phyloP scores from a whole-genome alignment of 64 coral and sea anemone species.

The Stichodactyla helianthus region DNA sequence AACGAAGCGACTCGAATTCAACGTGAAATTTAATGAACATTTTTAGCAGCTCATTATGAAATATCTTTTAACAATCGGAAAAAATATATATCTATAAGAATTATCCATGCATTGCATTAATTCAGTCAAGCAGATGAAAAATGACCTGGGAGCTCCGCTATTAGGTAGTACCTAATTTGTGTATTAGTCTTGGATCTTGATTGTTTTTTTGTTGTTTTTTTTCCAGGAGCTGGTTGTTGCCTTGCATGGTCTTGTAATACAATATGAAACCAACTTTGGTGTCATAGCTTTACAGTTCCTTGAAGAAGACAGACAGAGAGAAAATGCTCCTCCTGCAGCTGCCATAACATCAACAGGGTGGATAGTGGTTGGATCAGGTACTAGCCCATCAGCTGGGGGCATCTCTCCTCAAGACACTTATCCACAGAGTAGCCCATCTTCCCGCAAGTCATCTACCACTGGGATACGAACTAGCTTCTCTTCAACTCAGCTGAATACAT shows the following conservation, averaged over 20 bases:
- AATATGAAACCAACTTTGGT: conserved; percentile 98
- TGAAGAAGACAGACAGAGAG: conserved; percentile 78
- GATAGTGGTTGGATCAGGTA: conserved; percentile 81
- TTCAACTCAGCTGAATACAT: conserved; percentile 64
- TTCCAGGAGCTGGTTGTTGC: conserved; percentile 86
- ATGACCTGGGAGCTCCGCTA: no score
- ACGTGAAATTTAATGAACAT: no score
- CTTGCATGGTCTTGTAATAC: conserved; percentile 80
- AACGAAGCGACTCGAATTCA: no score
- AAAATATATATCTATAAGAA: no score
- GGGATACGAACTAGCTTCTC: conserved; percentile 64
- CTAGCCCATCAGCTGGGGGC: conserved; percentile 22
- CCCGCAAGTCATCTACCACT: conserved; percentile 41
- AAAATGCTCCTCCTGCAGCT: conserved; percentile 74
- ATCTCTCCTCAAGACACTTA: conserved; percentile 14
- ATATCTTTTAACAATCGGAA: no score
- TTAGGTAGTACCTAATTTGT: no score
- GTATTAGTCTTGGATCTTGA: neutral
- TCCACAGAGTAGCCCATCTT: conserved; percentile 29
- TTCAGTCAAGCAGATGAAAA: no score
- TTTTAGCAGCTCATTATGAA: no score
- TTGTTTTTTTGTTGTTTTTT: neutral
- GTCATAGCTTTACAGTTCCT: conserved; percentile 93
- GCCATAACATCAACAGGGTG: conserved; percentile 92
- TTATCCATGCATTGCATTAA: no score